Evolutionary conservation across 2,113 vertebrate genomes (phyloP).

Genomic region (Corvus cornix): DNA sequence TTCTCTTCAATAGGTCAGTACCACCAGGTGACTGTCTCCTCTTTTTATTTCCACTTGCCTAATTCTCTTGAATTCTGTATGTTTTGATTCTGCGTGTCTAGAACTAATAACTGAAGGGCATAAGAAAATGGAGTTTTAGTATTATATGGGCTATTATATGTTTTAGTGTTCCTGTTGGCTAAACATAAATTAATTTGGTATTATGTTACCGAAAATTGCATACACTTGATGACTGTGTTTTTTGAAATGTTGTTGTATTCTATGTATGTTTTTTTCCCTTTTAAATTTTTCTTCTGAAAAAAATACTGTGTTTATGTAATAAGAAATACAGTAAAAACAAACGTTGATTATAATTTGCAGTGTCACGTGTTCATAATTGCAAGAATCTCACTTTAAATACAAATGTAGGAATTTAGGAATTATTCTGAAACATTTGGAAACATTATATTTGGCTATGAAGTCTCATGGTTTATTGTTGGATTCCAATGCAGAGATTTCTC

Average conservation of each 20-base stretch:
- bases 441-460: background rate
- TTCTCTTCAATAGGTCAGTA: background rate
- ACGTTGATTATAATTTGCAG: background rate
- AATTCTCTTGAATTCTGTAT: background rate
- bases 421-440: background rate
- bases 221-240: background rate
- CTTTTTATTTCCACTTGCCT: background rate
- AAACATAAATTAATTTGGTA: background rate
- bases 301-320: background rate
- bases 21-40: background rate
- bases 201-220: background rate
- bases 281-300: background rate
- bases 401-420: background rate
- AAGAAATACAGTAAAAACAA: background rate
- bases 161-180: background rate
- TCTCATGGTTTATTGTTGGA: background rate
- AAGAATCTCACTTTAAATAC: background rate
- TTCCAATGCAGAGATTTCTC: background rate
- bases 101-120: background rate
- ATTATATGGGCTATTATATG: background rate
- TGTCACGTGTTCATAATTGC: background rate
- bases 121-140: background rate
- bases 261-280: background rate
- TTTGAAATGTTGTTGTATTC: background rate
- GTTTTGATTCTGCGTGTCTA: background rate